Evolutionary conservation across 2,113 vertebrate species (phyloP).

Genomic region (Mustelus asterias): DNA sequence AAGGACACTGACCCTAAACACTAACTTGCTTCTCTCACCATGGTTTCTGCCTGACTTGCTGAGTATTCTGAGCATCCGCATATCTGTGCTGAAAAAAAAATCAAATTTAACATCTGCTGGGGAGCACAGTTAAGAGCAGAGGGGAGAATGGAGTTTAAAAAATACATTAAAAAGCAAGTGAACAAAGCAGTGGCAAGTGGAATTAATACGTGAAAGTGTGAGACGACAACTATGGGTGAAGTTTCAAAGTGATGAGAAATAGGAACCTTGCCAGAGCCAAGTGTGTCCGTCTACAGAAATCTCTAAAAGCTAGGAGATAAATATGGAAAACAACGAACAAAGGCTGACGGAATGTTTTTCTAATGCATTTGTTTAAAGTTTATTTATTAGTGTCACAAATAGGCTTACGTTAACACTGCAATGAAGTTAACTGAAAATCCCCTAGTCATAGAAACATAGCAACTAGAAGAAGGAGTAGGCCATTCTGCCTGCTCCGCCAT

Average conservation of each 20-base stretch:
- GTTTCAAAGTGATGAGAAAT: background rate
- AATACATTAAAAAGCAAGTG: background rate
- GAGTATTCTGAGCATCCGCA: too few species aligned
- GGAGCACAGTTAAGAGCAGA: background rate
- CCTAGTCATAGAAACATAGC: too few species aligned
- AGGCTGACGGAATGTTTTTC: background rate
- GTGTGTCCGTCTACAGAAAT: background rate
- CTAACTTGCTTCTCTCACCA: too few species aligned
- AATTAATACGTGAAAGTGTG: background rate
- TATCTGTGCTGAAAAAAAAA: background rate
- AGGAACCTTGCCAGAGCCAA: background rate
- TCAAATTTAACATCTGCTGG: background rate
- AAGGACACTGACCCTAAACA: too few species aligned
- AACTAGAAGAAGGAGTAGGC: too few species aligned
- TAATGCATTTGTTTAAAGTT: too few species aligned
- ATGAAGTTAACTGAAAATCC: too few species aligned
- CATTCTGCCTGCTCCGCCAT: too few species aligned
- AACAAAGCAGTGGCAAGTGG: background rate
- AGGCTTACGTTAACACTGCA: too few species aligned
- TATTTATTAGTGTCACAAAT: too few species aligned
- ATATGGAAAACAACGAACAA: background rate
- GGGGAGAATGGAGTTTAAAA: background rate
- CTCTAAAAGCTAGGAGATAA: too few species aligned
- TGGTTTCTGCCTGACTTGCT: too few species aligned
- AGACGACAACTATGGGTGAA: background rate